phyloP scores from a whole-genome alignment of 2,888 invertebrate genomes.

The Theretra japonica region DNA sequence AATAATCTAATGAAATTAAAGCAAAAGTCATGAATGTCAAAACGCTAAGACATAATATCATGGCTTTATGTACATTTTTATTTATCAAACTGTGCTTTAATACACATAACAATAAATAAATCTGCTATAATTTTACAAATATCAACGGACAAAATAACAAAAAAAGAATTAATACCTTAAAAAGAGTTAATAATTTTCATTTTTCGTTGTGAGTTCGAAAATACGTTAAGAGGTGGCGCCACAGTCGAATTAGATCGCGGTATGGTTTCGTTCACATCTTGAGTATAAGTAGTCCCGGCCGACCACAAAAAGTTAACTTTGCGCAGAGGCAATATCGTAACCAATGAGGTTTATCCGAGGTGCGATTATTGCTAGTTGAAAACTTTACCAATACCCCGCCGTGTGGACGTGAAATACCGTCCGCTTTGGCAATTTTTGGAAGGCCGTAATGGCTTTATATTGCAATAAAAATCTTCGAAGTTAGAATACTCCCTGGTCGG shows the following conservation, averaged over 20 bases:
- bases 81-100: no score
- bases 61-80: no score
- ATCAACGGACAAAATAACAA: background rate
- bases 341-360: conserved; percentile 93
- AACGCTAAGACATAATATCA: no score
- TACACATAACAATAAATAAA: no score
- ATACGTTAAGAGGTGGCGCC: conserved; percentile 63
- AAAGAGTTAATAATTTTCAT: no score
- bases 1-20: no score
- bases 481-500: no score
- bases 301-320: conserved; percentile 85
- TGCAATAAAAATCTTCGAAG: conserved; percentile 22
- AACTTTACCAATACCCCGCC: conserved; percentile 97
- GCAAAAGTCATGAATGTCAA: no score
- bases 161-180: background rate
- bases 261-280: conserved; percentile 47
- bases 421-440: conserved; percentile 93
- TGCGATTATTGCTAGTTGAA: conserved; percentile 97
- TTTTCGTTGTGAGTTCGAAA: background rate
- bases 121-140: no score
- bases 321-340: conserved; percentile 97
- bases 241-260: conserved; percentile 51
- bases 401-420: conserved; percentile 93
- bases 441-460: conserved; percentile 81
- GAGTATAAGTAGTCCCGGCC: conserved; percentile 16